A percentile compares a stretch with the other conserved stretches of the same genome.
These are phyloP conservation scores for Rhincodon typus DNA, from an alignment of 2,797 vertebrate genomes.

Conservation along the genomic window DNA sequence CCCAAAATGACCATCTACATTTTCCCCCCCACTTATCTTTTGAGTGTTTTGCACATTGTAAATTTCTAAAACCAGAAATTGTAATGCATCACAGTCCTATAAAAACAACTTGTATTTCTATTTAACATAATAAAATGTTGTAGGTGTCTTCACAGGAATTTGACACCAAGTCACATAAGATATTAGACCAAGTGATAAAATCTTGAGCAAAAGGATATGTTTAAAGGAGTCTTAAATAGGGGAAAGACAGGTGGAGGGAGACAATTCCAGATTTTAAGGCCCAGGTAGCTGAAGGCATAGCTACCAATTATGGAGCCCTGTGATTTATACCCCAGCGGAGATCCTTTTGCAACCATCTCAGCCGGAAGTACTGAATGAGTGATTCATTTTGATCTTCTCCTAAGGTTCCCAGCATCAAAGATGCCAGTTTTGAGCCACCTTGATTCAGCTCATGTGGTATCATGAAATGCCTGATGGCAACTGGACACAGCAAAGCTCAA, in stretches of 20 bases:
- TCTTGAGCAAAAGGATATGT: background rate
- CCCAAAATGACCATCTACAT: background rate
- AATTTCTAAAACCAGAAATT: constrained; percentile 6
- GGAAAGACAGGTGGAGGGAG: background rate
- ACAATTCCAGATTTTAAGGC: background rate
- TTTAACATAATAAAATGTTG: background rate
- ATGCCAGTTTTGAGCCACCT: background rate
- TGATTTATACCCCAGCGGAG: background rate
- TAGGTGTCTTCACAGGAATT: background rate
- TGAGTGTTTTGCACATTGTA: background rate
- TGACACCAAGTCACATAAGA: background rate
- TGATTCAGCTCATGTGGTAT: background rate
- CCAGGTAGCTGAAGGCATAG: background rate
- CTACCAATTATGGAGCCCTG: background rate
- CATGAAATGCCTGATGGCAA: background rate
- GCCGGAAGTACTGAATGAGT: background rate
- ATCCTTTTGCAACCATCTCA: background rate
- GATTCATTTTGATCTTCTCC: background rate
- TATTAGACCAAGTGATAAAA: background rate
- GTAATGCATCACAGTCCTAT: background rate
- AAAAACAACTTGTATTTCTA: background rate
- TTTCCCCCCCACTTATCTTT: background rate
- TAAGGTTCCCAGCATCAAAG: background rate
- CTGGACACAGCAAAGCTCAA: background rate
- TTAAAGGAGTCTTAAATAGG: background rate